Evolutionary conservation across 2,888 invertebrate genomes (phyloP), one percentile per base, ranked within the genome.

Genomic region (Pogonocherus hispidulus): DNA sequence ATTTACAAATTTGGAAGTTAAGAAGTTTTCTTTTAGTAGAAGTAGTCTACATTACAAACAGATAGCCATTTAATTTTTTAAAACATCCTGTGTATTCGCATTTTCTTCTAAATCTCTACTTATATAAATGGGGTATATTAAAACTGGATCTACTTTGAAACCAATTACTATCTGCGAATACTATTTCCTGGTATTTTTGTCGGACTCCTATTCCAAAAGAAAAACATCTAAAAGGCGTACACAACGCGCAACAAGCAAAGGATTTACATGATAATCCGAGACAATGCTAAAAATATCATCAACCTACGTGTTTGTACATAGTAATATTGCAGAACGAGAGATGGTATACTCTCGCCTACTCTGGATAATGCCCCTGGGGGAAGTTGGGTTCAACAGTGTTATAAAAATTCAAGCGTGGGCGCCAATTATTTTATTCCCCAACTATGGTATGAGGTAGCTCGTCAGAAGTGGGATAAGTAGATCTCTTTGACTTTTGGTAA

Each of bases 331-430:
- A 11, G 6, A 1, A 11, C 32, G 9, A 1, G 23, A 49, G 49
- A n/a, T n/a, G n/a, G n/a, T 49, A 20, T 49, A 14, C 49, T 14
- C 49, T n/a, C n/a, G n/a, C 49, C n/a, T 14, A 9, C 22, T 1
- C 14, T 4, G 49, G 49, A 49, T 49, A 49, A 49, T 9, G 23
- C 49, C 49, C 23, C 22, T 49, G 49, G 49, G 49, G 22, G 23
- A 49, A 14, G 20, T 49, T 23, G 20, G 22, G 49, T 49, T 49
- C 49, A 49, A 49, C 49, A 49, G 6, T 49, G 49, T 49, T 49
- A 49, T 23, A 22, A 49, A 49, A 20, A 49, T 22, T 49, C 49
- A 23, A 14, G 23, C 49, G 49, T 20, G 49, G 22, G 49, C 9
- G 23, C 49, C 14, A 49, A 49, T 49, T 49, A 23, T 49, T 49